Evolutionary conservation across 2,113 vertebrate species (phyloP).

Genomic region (Todiramphus chloris): DNA sequence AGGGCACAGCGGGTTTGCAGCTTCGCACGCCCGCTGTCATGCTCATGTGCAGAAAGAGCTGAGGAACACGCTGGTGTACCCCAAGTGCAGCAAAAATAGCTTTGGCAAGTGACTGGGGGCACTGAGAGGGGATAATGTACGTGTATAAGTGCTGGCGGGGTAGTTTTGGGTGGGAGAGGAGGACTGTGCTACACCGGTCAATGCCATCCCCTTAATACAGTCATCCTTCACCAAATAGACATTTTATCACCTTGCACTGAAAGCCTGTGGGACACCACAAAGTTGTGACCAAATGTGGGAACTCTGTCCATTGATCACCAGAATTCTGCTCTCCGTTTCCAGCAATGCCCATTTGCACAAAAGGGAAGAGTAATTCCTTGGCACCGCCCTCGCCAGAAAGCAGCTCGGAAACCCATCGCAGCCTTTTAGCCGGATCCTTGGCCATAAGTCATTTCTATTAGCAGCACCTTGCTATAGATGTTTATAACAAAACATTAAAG

Average conservation of each 20-base stretch:
- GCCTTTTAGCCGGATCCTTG: background rate
- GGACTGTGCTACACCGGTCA: rapidly evolving
- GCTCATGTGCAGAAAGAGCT: rapidly evolving
- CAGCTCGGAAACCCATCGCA: background rate
- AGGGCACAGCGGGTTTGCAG: background rate
- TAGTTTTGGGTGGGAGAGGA: background rate
- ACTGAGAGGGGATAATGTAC: background rate
- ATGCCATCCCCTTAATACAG: background rate
- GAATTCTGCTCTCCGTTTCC: background rate
- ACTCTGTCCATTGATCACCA: background rate
- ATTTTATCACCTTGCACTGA: background rate
- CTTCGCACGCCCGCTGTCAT: background rate
- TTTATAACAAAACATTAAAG: conserved; percentile 69
- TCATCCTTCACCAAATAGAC: background rate
- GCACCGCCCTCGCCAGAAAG: background rate
- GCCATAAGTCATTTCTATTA: conserved; percentile 63
- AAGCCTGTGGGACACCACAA: background rate
- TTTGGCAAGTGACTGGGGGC: background rate
- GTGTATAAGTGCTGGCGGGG: background rate
- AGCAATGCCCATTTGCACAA: background rate
- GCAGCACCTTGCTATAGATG: conserved; percentile 17
- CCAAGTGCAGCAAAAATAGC: background rate
- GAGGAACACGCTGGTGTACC: background rate
- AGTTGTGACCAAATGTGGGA: background rate
- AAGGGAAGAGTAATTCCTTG: background rate